Base-by-base conservation (phyloP, 2,113 vertebrate genomes). In the Andinoacara biseriatus region DNA sequence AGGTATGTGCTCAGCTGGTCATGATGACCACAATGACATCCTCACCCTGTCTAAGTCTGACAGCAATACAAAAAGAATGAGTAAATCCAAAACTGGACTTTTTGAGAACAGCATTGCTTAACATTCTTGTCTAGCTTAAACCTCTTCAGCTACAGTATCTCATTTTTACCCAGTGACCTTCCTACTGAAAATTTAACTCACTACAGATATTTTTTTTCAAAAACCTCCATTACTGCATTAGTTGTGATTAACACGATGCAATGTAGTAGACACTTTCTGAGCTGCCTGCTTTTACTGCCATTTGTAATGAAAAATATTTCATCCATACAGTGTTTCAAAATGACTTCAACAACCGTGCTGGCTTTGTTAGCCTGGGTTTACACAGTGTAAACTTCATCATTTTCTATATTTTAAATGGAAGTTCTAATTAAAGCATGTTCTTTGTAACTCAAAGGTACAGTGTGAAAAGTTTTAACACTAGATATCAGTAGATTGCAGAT, bases 1-100 rank as follows among this genome's bases (percentile, higher is more conserved):
- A 35, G 31, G n/a, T 60, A 81, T 20, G 31, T 62, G 22, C 17
- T 69, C 59, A 82, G 22, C 80, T 43, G 43, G 17, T 22, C 22
- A 56, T 63, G 38, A 56, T 75, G 31, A 26, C 26, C 26, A 26
- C 26, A 26, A 26, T 56, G 31, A 75, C 10, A 69, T 54, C 3
- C 72, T 61, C 29, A 83, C 14, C 43, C 57, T 43, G 40, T 78
- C 56, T 15, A 54, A 35, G 10, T 63, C 18, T 69, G 43, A 69
- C 24, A 29, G 40, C 15, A 22, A 5, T 69, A 49, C 26, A 69
- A 49, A 49, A 69, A 69, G 24, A 69, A 69, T 43, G 26, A 69
- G 5, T 24, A 69, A 24, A 69, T 43, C 40, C 10, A 40, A 40
- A 40, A 40, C 38, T 40, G 38, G 38, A 18, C 40, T 49, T 49